Percentiles rank a stretch among this genome's conserved stretches.
phyloP scores from a whole-genome alignment of 2,797 vertebrate species.

The Orestias chungarensis region DNA sequence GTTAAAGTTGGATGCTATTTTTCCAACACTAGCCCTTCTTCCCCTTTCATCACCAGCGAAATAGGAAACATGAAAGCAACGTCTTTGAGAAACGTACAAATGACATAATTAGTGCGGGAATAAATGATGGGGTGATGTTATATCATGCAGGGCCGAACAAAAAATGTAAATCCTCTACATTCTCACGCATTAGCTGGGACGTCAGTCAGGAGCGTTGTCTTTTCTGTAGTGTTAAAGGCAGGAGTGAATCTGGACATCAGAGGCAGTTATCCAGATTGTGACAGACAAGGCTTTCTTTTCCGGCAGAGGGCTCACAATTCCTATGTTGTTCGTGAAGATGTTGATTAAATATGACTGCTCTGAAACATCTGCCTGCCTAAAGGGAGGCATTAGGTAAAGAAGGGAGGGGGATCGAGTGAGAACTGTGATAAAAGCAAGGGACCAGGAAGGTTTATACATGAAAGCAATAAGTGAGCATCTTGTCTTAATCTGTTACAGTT shows the following conservation, averaged over 20 bases:
- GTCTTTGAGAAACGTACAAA: slow-evolving; percentile 38
- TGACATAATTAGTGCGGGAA: slow-evolving; percentile 46
- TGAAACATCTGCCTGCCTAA: slow-evolving; percentile 56
- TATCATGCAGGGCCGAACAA: slow-evolving; percentile 45
- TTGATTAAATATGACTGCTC: slow-evolving; percentile 78
- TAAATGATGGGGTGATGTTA: slow-evolving; percentile 37
- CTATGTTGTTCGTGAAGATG: slow-evolving; percentile 72
- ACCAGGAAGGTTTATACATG: slow-evolving; percentile 71
- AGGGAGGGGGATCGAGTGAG: slow-evolving; percentile 11
- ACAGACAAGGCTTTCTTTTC: slow-evolving; percentile 56
- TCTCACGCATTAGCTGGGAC: slow-evolving; percentile 62
- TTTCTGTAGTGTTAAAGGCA: slow-evolving; percentile 51
- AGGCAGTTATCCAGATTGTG: slow-evolving; percentile 72
- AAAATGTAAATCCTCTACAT: slow-evolving; percentile 53
- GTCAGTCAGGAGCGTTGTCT: slow-evolving; percentile 54
- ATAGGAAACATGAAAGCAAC: slow-evolving; percentile 54
- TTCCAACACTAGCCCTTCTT: slow-evolving; percentile 40
- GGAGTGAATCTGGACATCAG: slow-evolving; percentile 60
- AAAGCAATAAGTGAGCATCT: slow-evolving; percentile 64
- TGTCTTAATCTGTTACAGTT: slow-evolving; percentile 76
- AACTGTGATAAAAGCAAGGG: slow-evolving; percentile 21
- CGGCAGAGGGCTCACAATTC: slow-evolving; percentile 53
- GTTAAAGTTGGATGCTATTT: slow-evolving; percentile 57
- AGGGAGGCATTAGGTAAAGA: slow-evolving; percentile 29
- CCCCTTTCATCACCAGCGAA: slow-evolving; percentile 63